These are phyloP conservation scores for Alentia gelatinosa DNA, from an alignment of 2,888 invertebrate species.

Conservation along the genomic window DNA sequence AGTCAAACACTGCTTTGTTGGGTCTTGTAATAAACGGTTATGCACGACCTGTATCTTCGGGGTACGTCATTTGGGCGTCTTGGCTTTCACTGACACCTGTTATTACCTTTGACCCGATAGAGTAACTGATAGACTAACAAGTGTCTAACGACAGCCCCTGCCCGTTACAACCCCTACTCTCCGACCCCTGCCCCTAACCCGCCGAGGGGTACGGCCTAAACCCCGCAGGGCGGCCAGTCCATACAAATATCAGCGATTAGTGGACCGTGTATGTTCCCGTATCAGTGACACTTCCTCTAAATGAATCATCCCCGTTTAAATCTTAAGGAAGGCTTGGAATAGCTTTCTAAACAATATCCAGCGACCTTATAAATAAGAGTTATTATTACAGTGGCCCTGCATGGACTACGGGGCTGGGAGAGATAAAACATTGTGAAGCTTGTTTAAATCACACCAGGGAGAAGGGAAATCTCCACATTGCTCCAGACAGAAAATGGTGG, in stretches of 20 bases:
- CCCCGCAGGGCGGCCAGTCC: background rate
- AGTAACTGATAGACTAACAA: slow-evolving; percentile 5
- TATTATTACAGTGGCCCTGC: too few relatives aligned
- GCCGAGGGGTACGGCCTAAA: background rate
- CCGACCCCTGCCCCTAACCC: background rate
- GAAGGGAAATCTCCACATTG: background rate
- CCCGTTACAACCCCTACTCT: background rate
- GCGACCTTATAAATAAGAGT: background rate
- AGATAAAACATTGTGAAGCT: too few relatives aligned
- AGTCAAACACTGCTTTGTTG: background rate
- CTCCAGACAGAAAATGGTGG: background rate
- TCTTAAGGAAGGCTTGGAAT: too few relatives aligned
- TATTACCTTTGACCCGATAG: background rate
- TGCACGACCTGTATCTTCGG: background rate
- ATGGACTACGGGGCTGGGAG: too few relatives aligned
- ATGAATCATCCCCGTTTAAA: too few relatives aligned
- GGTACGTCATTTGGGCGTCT: background rate
- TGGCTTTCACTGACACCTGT: background rate
- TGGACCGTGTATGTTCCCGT: too few relatives aligned
- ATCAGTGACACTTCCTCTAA: too few relatives aligned
- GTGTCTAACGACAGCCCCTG: background rate
- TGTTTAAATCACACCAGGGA: background rate
- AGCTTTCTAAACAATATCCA: too few relatives aligned
- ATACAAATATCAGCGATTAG: too few relatives aligned
- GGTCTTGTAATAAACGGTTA: background rate